Evolutionary conservation across 2,888 invertebrate genomes (phyloP).

Genomic region (Merodon equestris): DNA sequence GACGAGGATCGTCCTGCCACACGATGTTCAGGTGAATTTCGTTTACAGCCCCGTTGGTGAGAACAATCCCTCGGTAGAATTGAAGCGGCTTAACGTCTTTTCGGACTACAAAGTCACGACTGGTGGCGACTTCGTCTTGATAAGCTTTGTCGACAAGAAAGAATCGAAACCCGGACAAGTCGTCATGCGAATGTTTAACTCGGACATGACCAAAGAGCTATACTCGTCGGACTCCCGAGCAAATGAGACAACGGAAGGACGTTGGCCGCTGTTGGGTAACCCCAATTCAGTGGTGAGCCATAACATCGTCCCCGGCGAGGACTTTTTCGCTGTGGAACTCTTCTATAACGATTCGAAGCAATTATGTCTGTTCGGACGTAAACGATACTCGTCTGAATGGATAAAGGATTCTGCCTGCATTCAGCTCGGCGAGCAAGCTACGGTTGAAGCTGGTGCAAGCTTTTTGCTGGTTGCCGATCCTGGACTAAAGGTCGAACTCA

Average conservation of each 20-base stretch:
- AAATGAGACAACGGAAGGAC: neutral
- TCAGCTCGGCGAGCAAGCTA: slow-evolving; percentile 7
- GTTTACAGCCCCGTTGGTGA: slow-evolving; percentile 10
- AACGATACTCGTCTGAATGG: slow-evolving; percentile 5
- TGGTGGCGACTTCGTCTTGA: slow-evolving; percentile 10
- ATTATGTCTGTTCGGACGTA: slow-evolving; percentile 20
- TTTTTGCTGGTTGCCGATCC: slow-evolving; percentile 23
- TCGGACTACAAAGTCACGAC: slow-evolving; percentile 20
- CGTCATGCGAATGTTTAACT: slow-evolving; percentile 28
- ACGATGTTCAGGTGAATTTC: slow-evolving; percentile 19
- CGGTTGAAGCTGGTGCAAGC: neutral
- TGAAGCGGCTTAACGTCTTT: slow-evolving; percentile 11
- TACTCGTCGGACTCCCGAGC: slow-evolving; percentile 25
- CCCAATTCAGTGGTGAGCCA: slow-evolving; percentile 7
- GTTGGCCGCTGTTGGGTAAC: slow-evolving; percentile 38
- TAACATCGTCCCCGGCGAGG: slow-evolving; percentile 25
- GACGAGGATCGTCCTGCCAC: neutral
- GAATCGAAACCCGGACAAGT: slow-evolving; percentile 16
- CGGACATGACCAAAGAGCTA: slow-evolving; percentile 25
- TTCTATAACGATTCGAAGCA: slow-evolving; percentile 17
- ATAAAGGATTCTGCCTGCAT: slow-evolving; percentile 3
- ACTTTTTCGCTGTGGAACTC: slow-evolving; percentile 19
- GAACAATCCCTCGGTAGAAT: neutral
- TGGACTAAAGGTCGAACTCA: slow-evolving; percentile 1
- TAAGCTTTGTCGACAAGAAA: slow-evolving; percentile 19